Conservation (phyloP, 2,888 invertebrate genomes). For the Argyresthia albistria region DNA sequence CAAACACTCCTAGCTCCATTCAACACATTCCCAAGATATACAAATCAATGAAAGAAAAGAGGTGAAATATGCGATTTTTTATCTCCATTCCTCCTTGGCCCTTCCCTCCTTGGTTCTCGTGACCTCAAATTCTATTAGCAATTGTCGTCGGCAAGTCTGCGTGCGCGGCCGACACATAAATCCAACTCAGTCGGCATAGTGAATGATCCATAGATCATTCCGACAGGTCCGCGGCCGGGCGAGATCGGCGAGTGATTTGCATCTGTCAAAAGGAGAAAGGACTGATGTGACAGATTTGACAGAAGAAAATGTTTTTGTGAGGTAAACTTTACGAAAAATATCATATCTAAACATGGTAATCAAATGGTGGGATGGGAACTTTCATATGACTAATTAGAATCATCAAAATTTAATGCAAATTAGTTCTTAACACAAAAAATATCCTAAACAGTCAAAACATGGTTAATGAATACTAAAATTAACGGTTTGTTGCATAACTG, state of each 20-base stretch:
- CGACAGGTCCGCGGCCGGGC: conserved; percentile 15
- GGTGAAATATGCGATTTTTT: too few relatives aligned
- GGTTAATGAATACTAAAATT: background rate
- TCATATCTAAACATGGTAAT: background rate
- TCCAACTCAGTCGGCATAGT: conserved; percentile 13
- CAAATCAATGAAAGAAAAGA: too few relatives aligned
- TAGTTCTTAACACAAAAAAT: too few relatives aligned
- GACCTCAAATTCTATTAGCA: background rate
- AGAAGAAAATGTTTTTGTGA: background rate
- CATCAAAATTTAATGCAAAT: too few relatives aligned
- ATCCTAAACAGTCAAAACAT: background rate
- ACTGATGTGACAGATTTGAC: background rate
- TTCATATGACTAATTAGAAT: too few relatives aligned
- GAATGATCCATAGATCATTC: conserved; percentile 27
- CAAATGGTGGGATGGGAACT: background rate
- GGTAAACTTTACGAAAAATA: background rate
- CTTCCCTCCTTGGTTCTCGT: too few relatives aligned
- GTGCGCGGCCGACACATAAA: conserved; percentile 15
- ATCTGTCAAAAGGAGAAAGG: conserved; percentile 17
- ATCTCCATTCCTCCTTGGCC: too few relatives aligned
- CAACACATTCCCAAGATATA: too few relatives aligned
- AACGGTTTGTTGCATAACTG: background rate
- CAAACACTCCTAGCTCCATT: too few relatives aligned
- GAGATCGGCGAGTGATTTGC: conserved; percentile 26
- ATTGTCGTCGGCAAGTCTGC: conserved; percentile 16